These are phyloP conservation scores for Plectrocnemia conspersa DNA, from an alignment of 1,140 invertebrate genomes.

Conservation along the genomic window DNA sequence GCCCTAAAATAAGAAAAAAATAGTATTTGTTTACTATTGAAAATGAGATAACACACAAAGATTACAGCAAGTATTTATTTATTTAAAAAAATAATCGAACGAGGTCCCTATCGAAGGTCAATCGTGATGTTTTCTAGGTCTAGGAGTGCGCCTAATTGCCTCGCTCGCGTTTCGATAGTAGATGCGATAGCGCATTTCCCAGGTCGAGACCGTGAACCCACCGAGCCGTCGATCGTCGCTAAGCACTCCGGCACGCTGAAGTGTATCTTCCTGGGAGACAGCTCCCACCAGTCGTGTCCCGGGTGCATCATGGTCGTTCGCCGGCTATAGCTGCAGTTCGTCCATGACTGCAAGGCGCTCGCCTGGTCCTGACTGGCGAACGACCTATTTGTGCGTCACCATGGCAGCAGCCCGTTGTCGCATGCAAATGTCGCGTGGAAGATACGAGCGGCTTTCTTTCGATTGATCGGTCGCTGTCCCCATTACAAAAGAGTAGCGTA, in stretches of 20 bases:
- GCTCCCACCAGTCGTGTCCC: constrained; percentile 60
- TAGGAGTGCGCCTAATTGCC: background rate
- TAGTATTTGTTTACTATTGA: background rate
- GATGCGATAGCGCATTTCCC: constrained; percentile 1
- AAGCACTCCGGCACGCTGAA: constrained; percentile 55
- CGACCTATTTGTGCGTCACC: too few relatives aligned
- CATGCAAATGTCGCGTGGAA: too few relatives aligned
- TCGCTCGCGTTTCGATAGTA: background rate
- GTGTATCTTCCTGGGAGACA: constrained; percentile 50
- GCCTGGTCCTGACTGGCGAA: too few relatives aligned
- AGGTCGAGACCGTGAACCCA: constrained; percentile 38
- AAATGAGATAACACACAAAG: background rate
- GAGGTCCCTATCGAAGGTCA: background rate
- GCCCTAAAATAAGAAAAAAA: constrained; percentile 54
- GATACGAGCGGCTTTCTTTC: too few relatives aligned
- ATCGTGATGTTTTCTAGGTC: background rate
- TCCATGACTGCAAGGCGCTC: too few relatives aligned
- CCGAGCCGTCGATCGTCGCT: constrained; percentile 56
- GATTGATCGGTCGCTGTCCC: too few relatives aligned
- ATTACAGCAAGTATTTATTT: background rate
- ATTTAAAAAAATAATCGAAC: background rate
- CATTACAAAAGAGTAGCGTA: too few relatives aligned
- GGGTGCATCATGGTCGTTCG: constrained; percentile 38
- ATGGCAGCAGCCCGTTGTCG: too few relatives aligned
- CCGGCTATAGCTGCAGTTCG: too few relatives aligned